phyloP scores from a whole-genome alignment of 1,140 invertebrate species.

The Harpegnathos saltator region DNA sequence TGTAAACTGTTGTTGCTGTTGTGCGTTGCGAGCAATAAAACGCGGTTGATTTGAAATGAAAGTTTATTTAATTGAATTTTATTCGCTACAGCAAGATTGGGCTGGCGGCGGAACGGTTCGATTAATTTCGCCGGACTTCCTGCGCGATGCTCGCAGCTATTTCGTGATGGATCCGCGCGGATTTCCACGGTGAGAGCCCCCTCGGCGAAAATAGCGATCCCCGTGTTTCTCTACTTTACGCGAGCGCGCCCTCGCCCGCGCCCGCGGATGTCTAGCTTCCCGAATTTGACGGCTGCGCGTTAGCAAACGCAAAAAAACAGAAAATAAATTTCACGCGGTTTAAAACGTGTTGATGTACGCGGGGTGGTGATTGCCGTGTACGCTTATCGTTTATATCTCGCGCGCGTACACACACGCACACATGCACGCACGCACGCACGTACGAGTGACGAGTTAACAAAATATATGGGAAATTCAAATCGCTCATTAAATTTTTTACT shows the following conservation, averaged over 20 bases:
- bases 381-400: background rate
- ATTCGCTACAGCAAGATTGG: conserved; percentile 14
- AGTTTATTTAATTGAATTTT: conserved; percentile 54
- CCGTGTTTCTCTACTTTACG: conserved; percentile 17
- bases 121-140: conserved; percentile 39
- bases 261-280: conserved; percentile 16
- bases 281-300: conserved; percentile 5
- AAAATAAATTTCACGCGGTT: too few species aligned
- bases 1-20: too few species aligned
- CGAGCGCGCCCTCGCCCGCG: background rate
- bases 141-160: conserved; percentile 23
- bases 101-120: conserved; percentile 25
- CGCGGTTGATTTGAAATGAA: conserved; percentile 31
- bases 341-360: conserved; percentile 6
- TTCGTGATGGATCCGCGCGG: conserved; percentile 15
- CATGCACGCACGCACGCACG: background rate
- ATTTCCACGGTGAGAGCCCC: conserved; percentile 15
- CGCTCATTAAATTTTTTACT: background rate
- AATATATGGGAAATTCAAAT: background rate
- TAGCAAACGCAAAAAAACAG: conserved; percentile 6
- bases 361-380: background rate
- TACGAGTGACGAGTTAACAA: background rate
- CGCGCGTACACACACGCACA: background rate
- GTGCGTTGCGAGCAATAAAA: conserved; percentile 26
- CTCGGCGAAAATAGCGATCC: conserved; percentile 21